Conservation (phyloP, 2,888 invertebrate genomes). For the Alloplasta piceator region DNA sequence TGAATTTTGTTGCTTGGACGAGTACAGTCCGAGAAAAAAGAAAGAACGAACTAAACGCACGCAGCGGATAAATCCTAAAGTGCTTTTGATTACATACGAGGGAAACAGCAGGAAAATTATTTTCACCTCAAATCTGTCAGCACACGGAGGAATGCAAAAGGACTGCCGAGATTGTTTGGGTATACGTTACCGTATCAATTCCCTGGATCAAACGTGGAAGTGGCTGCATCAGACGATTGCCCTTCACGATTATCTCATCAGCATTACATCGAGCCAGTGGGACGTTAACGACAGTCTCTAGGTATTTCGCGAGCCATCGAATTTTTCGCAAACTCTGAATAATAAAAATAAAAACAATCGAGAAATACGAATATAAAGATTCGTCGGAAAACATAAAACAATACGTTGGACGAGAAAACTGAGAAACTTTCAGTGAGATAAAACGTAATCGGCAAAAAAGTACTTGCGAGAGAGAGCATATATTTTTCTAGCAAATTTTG, state of each 20-base stretch:
- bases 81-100: conserved; percentile 21
- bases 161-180: conserved; percentile 93
- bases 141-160: conserved; percentile 85
- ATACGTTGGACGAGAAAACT: neutral
- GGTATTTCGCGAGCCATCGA: conserved; percentile 12
- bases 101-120: conserved; percentile 50
- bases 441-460: conserved; percentile 3
- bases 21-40: neutral
- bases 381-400: neutral
- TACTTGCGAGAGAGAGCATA: too few relatives aligned
- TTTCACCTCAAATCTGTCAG: conserved; percentile 77
- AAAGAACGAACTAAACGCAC: neutral
- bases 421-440: neutral
- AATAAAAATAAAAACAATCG: conserved; percentile 18
- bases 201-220: conserved; percentile 97
- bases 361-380: neutral
- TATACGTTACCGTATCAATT: conserved; percentile 94
- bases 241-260: conserved; percentile 94
- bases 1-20: neutral
- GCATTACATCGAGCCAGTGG: conserved; percentile 90
- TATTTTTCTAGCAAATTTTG: too few relatives aligned
- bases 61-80: neutral
- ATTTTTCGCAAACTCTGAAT: conserved; percentile 39
- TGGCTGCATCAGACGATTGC: conserved; percentile 96
- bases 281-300: conserved; percentile 81